phyloP scores from a whole-genome alignment of 2,113 vertebrate genomes.

The Sphaerodactylus townsendi region DNA sequence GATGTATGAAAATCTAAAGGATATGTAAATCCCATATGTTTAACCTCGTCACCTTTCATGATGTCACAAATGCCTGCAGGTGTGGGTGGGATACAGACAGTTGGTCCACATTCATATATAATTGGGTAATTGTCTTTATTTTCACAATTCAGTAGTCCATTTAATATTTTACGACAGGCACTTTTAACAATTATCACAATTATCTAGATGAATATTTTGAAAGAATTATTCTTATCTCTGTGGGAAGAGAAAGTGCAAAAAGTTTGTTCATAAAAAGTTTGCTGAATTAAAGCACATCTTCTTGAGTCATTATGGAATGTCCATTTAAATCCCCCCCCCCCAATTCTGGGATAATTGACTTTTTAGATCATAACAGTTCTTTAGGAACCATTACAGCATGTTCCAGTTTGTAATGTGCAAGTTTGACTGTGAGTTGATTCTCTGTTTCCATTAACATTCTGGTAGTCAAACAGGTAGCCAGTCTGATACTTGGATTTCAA shows the following conservation, averaged over 20 bases:
- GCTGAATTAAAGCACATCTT: slow-evolving; percentile 31
- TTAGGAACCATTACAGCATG: background rate
- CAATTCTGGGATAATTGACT: slow-evolving; percentile 45
- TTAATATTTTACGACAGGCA: slow-evolving; percentile 38
- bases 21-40: background rate
- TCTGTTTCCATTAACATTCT: slow-evolving; percentile 11
- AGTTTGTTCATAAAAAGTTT: slow-evolving; percentile 19
- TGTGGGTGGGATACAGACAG: background rate
- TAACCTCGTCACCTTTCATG: background rate
- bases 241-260: slow-evolving; percentile 12
- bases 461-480: background rate
- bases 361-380: slow-evolving; percentile 33
- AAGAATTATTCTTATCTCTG: slow-evolving; percentile 36
- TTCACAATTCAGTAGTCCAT: slow-evolving; percentile 38
- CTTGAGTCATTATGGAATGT: slow-evolving; percentile 37
- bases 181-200: slow-evolving; percentile 45
- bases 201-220: slow-evolving; percentile 37
- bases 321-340: slow-evolving; percentile 50
- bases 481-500: background rate
- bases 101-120: background rate
- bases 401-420: background rate
- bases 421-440: background rate
- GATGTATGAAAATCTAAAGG: background rate
- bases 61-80: background rate
- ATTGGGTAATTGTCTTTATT: slow-evolving; percentile 45